Percentiles rank a stretch among this genome's conserved stretches.
These are phyloP conservation scores for Semicossyphus pulcher DNA, from an alignment of 2,113 vertebrate species.

Conservation along the genomic window DNA sequence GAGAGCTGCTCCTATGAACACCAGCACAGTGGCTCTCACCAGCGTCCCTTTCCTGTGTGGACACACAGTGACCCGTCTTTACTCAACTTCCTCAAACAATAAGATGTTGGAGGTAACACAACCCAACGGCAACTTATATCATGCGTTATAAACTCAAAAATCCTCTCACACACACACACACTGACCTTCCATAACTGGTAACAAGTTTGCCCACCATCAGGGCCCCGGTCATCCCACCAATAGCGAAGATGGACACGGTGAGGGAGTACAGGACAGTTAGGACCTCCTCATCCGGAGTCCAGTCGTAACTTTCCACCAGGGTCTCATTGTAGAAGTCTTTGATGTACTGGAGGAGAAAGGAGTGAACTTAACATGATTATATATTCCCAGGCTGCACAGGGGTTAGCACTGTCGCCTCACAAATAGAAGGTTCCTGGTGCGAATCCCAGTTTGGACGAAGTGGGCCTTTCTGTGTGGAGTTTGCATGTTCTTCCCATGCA, in stretches of 20 bases:
- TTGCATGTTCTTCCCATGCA: too few relatives aligned
- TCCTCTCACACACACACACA: conserved; percentile 2
- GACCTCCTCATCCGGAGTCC: conserved; percentile 53
- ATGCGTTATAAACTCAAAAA: neutral
- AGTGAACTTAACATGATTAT: neutral
- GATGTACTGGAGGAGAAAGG: conserved; percentile 83
- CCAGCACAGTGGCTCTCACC: conserved; percentile 83
- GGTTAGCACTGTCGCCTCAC: too few relatives aligned
- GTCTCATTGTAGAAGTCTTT: conserved; percentile 91
- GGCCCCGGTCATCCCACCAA: conserved; percentile 89
- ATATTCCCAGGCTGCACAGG: too few relatives aligned
- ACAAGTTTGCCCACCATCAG: conserved; percentile 87
- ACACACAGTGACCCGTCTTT: neutral
- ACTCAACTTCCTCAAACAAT: neutral
- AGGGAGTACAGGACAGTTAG: conserved; percentile 89
- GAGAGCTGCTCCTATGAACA: conserved; percentile 84
- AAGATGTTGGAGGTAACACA: neutral
- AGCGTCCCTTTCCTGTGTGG: conserved; percentile 86
- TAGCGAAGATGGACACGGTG: conserved; percentile 90
- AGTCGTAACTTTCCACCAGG: conserved; percentile 71
- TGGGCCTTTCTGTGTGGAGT: too few relatives aligned
- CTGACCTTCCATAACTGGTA: conserved; percentile 88
- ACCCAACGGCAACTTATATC: neutral
- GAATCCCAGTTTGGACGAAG: too few relatives aligned
- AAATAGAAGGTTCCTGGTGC: too few relatives aligned